Base-by-base conservation (phyloP, 2,888 invertebrate species). In the Polymixis flavicincta region DNA sequence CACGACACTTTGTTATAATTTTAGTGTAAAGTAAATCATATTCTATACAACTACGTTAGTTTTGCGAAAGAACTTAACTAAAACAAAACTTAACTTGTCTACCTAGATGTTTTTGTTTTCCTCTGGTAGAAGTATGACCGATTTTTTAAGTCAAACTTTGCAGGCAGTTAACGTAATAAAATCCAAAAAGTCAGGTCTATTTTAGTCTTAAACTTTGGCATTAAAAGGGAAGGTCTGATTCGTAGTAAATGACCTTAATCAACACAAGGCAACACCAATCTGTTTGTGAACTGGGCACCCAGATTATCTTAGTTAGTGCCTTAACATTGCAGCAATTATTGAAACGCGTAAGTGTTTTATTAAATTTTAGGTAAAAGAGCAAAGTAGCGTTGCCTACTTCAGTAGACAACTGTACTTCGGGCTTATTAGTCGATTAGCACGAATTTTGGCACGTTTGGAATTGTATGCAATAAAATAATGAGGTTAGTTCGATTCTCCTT, bases 151-250 rank as follows among this genome's bases (percentile, higher is more conserved):
- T 8, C 17, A 70, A 69, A 42, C 22, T n/a, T 28, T 45, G 32
- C 17, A 50, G 8, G 37, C 13, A 13, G 8, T 48, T n/a, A 42
- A 61, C n/a, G 0, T 37, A 32, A 52, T 14, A 25, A 19, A 37
- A 42, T 71, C 42, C 61, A 74, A 66, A 50, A 60, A 42, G 6
- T 32, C 32, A n/a, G 50, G 32, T 81, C 28, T 66, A 66, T 37
- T 78, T 81, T 25, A 50, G 65, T 55, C 1, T 66, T 81, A 73
- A 76, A 82, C 66, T 68, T 76, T 50, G 42, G 57, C 78, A 71
- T 78, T 78, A n/a, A 74, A 79, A 82, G 63, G 63, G 63, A 84
- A 82, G 70, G 84, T 74, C 55, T 55, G 17, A 25, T 60, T 74
- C 61, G 37, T 32, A 52, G 32, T 50, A 48, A 57, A 52, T 65